Evolutionary conservation across 1,140 invertebrate genomes (phyloP).

Genomic region (Drosophila takahashii): DNA sequence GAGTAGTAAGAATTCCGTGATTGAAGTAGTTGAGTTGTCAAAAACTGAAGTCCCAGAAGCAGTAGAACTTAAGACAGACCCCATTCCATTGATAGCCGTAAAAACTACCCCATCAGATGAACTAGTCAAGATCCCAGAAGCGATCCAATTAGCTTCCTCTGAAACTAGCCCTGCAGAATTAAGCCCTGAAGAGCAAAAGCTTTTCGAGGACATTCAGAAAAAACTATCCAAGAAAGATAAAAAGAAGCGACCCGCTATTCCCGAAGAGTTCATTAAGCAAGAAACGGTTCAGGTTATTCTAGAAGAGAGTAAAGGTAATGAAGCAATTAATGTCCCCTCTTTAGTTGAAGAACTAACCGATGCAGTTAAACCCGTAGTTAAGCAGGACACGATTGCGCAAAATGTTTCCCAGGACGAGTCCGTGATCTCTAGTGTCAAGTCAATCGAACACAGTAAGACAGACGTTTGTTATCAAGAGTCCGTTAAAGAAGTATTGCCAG

Average conservation of each 20-base stretch:
- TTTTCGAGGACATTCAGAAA: slow-evolving; percentile 82
- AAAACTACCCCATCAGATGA: slow-evolving; percentile 3
- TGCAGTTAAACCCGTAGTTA: slow-evolving; percentile 13
- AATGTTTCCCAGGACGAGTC: slow-evolving; percentile 39
- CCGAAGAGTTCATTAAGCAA: slow-evolving; percentile 76
- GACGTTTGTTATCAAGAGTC: slow-evolving; percentile 16
- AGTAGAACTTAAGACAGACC: slow-evolving; percentile 12
- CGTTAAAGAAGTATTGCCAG: neutral
- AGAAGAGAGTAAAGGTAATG: slow-evolving; percentile 44
- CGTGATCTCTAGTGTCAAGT: slow-evolving; percentile 35
- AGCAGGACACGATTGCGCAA: slow-evolving; percentile 20
- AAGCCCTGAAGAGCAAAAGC: slow-evolving; percentile 70
- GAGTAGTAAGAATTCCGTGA: slow-evolving; percentile 32
- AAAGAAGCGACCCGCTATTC: slow-evolving; percentile 78
- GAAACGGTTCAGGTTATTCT: slow-evolving; percentile 54
- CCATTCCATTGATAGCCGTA: neutral
- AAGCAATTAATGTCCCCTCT: slow-evolving; percentile 11
- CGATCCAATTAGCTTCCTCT: neutral
- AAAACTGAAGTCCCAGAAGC: slow-evolving; percentile 24
- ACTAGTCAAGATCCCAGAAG: neutral
- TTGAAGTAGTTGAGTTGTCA: slow-evolving; percentile 39
- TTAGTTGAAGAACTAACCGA: slow-evolving; percentile 31
- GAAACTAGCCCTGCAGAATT: slow-evolving; percentile 47
- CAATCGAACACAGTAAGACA: slow-evolving; percentile 35
- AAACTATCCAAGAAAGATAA: slow-evolving; percentile 81